These are phyloP conservation scores for Lophius americanus DNA, from an alignment of 2,797 vertebrate genomes.

Conservation along the genomic window DNA sequence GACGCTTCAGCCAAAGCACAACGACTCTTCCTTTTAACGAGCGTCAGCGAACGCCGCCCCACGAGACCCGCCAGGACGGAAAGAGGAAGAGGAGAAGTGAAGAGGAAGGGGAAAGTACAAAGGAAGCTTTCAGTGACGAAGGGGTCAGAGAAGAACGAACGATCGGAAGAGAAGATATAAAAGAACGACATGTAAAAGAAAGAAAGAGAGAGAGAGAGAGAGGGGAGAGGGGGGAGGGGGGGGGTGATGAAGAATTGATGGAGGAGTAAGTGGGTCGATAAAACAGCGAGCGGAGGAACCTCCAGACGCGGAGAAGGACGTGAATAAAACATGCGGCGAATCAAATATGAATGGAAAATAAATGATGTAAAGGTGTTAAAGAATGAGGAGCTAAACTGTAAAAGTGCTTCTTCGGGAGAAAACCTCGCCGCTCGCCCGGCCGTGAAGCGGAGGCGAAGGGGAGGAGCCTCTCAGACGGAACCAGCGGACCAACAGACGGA, in stretches of 20 bases:
- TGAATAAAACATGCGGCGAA: slow-evolving; percentile 72
- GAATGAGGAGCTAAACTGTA: slow-evolving; percentile 34
- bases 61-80: slow-evolving; percentile 18
- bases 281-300: slow-evolving; percentile 62
- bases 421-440: slow-evolving; percentile 16
- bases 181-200: slow-evolving; percentile 5
- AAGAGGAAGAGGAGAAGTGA: slow-evolving; percentile 20
- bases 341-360: slow-evolving; percentile 73
- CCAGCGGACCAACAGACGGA: no score
- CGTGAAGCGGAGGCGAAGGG: slow-evolving; percentile 19
- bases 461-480: slow-evolving; percentile 2
- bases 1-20: slow-evolving; percentile 26
- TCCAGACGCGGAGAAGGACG: slow-evolving; percentile 54
- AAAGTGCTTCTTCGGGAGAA: slow-evolving; percentile 42
- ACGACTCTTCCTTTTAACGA: slow-evolving; percentile 23
- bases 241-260: slow-evolving; percentile 67
- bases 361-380: slow-evolving; percentile 60
- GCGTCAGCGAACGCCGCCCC: slow-evolving; percentile 25
- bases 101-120: neutral
- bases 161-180: slow-evolving; percentile 9
- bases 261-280: slow-evolving; percentile 66
- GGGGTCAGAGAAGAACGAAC: slow-evolving; percentile 32
- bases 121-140: slow-evolving; percentile 20
- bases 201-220: neutral
- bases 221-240: slow-evolving; percentile 12